A percentile compares a stretch with the other conserved stretches of the same genome.
These are phyloP conservation scores for Coccyzus lansbergi DNA, from an alignment of 2,797 vertebrate species.

Conservation along the genomic window DNA sequence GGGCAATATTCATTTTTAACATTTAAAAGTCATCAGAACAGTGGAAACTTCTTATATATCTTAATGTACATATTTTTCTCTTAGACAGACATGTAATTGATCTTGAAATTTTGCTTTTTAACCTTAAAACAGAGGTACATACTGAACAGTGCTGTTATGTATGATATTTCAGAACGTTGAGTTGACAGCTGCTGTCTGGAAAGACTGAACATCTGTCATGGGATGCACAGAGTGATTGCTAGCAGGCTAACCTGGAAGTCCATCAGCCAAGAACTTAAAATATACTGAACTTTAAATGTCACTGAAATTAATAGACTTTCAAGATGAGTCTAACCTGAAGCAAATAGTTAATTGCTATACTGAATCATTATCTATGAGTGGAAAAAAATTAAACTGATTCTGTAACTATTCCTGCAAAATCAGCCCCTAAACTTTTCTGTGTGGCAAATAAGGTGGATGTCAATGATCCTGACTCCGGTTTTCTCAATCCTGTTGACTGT, in stretches of 20 bases:
- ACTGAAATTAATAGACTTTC: neutral
- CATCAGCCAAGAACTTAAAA: neutral
- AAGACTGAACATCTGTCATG: neutral
- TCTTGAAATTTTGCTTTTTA: neutral
- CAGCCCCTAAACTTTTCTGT: neutral
- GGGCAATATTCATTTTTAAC: constrained; percentile 1
- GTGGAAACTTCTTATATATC: neutral
- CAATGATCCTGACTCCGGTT: neutral
- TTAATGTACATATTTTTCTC: neutral
- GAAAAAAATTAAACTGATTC: neutral
- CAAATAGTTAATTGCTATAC: neutral
- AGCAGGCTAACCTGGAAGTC: neutral
- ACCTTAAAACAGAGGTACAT: neutral
- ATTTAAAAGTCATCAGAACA: neutral
- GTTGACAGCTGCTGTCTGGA: neutral
- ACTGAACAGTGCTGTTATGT: neutral
- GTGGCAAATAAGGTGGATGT: neutral
- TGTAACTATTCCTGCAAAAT: neutral
- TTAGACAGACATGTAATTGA: neutral
- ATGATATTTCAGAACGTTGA: neutral
- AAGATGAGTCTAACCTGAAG: neutral
- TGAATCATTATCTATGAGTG: neutral
- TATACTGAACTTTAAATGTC: neutral
- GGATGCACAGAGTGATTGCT: neutral
- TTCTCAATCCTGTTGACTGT: neutral